Conservation (phyloP, 2,113 vertebrate species). For the Sander lucioperca region DNA sequence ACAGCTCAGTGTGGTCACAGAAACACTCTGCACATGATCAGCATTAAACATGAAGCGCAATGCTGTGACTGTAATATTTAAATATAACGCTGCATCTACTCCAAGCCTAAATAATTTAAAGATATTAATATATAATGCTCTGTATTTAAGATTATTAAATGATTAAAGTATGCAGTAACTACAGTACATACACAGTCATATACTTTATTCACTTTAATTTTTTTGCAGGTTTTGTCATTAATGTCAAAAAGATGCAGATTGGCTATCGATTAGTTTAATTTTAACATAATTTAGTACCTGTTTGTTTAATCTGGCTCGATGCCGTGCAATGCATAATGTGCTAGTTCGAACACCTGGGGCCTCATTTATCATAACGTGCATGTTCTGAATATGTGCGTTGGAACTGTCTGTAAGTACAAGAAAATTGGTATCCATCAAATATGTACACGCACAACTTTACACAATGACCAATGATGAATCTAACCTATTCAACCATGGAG, state of each 20-base stretch:
- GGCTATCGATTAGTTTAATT: slow-evolving; percentile 3
- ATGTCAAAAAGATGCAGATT: slow-evolving; percentile 13
- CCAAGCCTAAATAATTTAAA: slow-evolving; percentile 32
- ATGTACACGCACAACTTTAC: background rate
- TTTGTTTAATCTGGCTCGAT: slow-evolving; percentile 24
- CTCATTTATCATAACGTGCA: slow-evolving; percentile 14
- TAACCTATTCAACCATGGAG: background rate
- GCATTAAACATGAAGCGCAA: slow-evolving; percentile 26
- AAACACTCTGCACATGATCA: slow-evolving; percentile 19
- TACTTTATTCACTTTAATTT: background rate
- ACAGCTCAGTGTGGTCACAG: slow-evolving; percentile 9
- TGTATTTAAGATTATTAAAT: slow-evolving; percentile 47
- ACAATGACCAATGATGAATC: background rate
- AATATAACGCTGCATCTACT: slow-evolving; percentile 18
- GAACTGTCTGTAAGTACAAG: background rate
- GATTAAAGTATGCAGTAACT: slow-evolving; percentile 18
- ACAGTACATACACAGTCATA: background rate
- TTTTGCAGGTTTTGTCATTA: slow-evolving; percentile 8
- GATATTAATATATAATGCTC: slow-evolving; percentile 29
- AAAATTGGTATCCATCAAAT: slow-evolving; percentile 10
- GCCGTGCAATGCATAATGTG: slow-evolving; percentile 7
- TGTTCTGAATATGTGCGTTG: background rate
- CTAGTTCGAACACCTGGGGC: slow-evolving; percentile 16
- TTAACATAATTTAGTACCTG: slow-evolving; percentile 20
- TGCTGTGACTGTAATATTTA: slow-evolving; percentile 14